These are phyloP conservation scores for Porites evermanni DNA, from an alignment of 92 coral and sea anemone genomes.

Conservation along the genomic window DNA sequence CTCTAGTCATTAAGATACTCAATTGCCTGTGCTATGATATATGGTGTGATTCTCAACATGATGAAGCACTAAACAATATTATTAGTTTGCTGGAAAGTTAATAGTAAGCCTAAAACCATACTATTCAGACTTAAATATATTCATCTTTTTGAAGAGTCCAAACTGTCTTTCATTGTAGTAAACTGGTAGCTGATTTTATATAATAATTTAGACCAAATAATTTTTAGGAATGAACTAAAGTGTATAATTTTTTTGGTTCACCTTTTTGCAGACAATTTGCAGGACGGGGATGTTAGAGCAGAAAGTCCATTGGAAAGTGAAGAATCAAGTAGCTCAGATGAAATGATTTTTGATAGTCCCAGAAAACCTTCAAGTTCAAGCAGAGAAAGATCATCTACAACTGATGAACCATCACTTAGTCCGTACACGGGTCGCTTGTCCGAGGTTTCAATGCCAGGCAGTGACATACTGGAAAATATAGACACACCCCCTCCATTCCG, in stretches of 20 bases:
- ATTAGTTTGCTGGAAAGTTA: background rate
- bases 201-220: too few relatives aligned
- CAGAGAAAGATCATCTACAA: slow-evolving; percentile 9
- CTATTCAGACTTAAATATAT: too few relatives aligned
- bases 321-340: slow-evolving; percentile 81
- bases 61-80: too few relatives aligned
- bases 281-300: slow-evolving; percentile 47
- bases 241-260: background rate
- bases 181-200: too few relatives aligned
- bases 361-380: slow-evolving; percentile 15
- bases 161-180: background rate
- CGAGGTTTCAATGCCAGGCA: slow-evolving; percentile 39
- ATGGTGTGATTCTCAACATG: too few relatives aligned
- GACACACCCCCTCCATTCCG: slow-evolving; percentile 71
- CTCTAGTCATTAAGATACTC: too few relatives aligned
- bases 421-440: slow-evolving; percentile 4
- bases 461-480: slow-evolving; percentile 37
- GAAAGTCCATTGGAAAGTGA: slow-evolving; percentile 74
- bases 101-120: background rate
- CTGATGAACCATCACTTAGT: slow-evolving; percentile 10
- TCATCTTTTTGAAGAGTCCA: background rate
- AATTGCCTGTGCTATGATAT: too few relatives aligned
- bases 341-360: slow-evolving; percentile 73
- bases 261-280: slow-evolving; percentile 15
- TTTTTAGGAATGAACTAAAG: too few relatives aligned